Evolutionary conservation across 37 sponge, comb jelly and placozoan genomes (phyloP).

Genomic region (Spongilla lacustris): DNA sequence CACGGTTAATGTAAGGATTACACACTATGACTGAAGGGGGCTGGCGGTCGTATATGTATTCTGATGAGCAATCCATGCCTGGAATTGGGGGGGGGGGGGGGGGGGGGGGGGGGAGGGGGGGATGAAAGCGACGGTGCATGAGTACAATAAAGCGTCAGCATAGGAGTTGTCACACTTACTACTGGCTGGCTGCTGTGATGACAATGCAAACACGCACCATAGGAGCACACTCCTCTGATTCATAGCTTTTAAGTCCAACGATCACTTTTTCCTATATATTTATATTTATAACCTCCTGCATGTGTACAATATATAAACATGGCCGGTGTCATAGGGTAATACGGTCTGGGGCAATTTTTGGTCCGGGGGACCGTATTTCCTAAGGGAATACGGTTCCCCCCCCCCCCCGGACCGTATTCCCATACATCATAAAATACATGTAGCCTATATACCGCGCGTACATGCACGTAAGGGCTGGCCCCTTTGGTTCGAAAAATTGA

Average conservation of each 20-base stretch:
- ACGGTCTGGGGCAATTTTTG: too few species aligned
- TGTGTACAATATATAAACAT: background rate
- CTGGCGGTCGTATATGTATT: slow-evolving; percentile 16
- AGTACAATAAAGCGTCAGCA: background rate
- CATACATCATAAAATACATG: too few species aligned
- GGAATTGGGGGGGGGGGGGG: background rate
- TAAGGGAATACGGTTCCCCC: too few species aligned
- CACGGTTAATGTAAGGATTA: slow-evolving; percentile 16
- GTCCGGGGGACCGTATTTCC: too few species aligned
- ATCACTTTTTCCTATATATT: background rate
- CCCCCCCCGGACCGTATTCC: too few species aligned
- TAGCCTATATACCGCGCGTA: too few species aligned
- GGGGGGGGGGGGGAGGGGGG: background rate
- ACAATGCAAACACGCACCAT: background rate
- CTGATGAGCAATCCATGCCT: background rate
- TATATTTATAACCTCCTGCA: background rate
- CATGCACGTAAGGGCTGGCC: too few species aligned
- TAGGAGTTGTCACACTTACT: too few species aligned
- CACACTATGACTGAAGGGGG: slow-evolving; percentile 26
- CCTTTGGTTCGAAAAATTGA: too few species aligned
- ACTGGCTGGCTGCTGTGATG: background rate
- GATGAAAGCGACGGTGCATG: background rate
- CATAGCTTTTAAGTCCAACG: background rate
- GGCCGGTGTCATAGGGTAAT: too few species aligned
- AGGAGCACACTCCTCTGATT: background rate